Percentiles rank a stretch among this genome's conserved stretches.
Evolutionary conservation across 2,113 vertebrate genomes (phyloP).

Genomic region (Macquaria australasica): DNA sequence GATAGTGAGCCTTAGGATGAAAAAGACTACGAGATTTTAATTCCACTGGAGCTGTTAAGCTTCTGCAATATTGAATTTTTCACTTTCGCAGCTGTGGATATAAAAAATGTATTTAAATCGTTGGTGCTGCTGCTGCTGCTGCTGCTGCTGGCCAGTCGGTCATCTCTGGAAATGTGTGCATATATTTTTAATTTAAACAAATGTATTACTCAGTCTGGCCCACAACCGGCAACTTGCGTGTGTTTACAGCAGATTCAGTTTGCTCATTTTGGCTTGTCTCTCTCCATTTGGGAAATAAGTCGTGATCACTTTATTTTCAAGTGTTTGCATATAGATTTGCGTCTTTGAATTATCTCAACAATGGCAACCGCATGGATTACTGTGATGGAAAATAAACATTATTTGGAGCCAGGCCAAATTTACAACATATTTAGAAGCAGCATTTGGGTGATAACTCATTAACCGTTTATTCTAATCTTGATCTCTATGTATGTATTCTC

Average conservation of each 20-base stretch:
- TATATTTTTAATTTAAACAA: conserved; percentile 15
- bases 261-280: not conserved
- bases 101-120: conserved; percentile 36
- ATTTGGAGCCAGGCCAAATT: conserved; percentile 16
- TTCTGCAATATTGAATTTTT: conserved; percentile 42
- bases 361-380: conserved; percentile 10
- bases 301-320: conserved; percentile 5
- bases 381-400: conserved; percentile 30
- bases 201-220: not conserved
- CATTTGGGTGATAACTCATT: not conserved
- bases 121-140: conserved; percentile 1
- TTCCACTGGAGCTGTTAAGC: conserved; percentile 34
- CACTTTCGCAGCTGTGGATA: conserved; percentile 35
- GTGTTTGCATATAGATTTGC: conserved; percentile 32
- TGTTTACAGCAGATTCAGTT: conserved; percentile 29
- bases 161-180: not conserved
- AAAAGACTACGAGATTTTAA: conserved; percentile 28
- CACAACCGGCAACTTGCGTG: not conserved
- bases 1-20: conserved; percentile 20
- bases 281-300: conserved; percentile 8
- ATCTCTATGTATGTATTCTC: conserved; percentile 7
- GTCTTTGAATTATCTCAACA: conserved; percentile 47
- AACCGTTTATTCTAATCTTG: not conserved
- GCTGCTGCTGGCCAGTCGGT: not conserved
- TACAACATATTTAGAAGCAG: conserved; percentile 32